Conservation (phyloP, 2,888 invertebrate genomes). For the Eutolmus rufibarbis region DNA sequence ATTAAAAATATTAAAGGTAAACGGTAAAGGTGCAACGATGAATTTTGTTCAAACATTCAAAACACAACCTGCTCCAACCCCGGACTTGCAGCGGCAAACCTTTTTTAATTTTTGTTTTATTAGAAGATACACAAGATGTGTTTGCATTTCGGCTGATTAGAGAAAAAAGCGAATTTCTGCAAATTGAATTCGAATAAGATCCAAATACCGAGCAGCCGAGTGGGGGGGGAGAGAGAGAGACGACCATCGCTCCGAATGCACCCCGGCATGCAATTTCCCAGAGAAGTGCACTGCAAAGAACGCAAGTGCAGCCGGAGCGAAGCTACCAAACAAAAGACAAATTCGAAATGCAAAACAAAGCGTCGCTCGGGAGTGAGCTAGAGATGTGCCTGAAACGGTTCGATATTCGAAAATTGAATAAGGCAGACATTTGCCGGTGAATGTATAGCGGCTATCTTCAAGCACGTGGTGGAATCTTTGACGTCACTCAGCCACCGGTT, state of each 20-base stretch:
- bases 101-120: not conserved
- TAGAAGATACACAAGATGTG: not conserved
- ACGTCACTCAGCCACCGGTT: not conserved
- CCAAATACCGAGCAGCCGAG: not conserved
- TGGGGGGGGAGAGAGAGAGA: not conserved
- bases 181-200: not conserved
- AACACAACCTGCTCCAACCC: not conserved
- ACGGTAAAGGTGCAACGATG: not conserved
- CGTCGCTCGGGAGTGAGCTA: not conserved
- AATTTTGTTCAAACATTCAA: not conserved
- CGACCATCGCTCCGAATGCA: not conserved
- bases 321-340: not conserved
- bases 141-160: not conserved
- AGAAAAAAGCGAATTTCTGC: not conserved
- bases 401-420: not conserved
- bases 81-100: not conserved
- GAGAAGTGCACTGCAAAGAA: not conserved
- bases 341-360: not conserved
- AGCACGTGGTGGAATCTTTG: not conserved
- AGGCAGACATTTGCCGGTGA: not conserved
- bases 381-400: not conserved
- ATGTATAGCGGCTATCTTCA: constrained; percentile 1
- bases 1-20: no score
- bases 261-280: not conserved
- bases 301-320: constrained; percentile 8